Evolutionary conservation across 2,888 invertebrate genomes (phyloP), one percentile per base, ranked within the genome.

Genomic region (Anoplius nigerrimus): DNA sequence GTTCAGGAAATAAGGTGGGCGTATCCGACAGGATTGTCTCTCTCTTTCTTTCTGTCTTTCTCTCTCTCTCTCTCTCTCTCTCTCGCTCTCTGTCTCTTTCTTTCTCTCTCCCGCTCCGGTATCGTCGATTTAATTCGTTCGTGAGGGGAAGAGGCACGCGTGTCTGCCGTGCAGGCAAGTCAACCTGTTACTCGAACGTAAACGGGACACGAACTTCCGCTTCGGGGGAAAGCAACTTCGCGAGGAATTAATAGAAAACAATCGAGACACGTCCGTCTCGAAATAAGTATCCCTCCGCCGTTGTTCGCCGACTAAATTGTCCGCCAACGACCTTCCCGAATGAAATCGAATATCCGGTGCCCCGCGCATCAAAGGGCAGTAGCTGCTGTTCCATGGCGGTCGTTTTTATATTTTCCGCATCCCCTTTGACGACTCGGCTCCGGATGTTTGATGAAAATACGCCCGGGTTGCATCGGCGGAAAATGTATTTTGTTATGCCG

Each of bases 31-130:
- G 15, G 48, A 48, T 48, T 16, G 5, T n/a, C 5, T 46, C 46
- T 46, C 2, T 16, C 16, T 3, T 16, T 15, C 46, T 46, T 3
- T 13, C 15, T 16, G 5, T n/a, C 46, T 2, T 46, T n/a, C 27
- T n/a, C 5, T 27, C 2, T 58, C 43, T 58, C 20, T n/a, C n/a
- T n/a, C 54, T 55, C 55, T 53, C 52, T 8, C 52, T 13, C 21
- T 56, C 57, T 27, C 54, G 16, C 16, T 34, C 20, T n/a, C 27
- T n/a, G 2, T 27, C 2, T 58, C 43, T 58, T 15, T n/a, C n/a
- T n/a, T 24, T 55, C 52, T 8, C 52, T 13, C 21, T 56, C 57
- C 27, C 54, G 16, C 16, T 34, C 20, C 18, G 34, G 34, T 34
- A 34, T 11, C 34, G 11, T 34, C 34, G 34, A 34, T 34, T 34